These are phyloP conservation scores for Sarcophaga subvicina DNA, from an alignment of 2,888 invertebrate genomes.

Conservation along the genomic window DNA sequence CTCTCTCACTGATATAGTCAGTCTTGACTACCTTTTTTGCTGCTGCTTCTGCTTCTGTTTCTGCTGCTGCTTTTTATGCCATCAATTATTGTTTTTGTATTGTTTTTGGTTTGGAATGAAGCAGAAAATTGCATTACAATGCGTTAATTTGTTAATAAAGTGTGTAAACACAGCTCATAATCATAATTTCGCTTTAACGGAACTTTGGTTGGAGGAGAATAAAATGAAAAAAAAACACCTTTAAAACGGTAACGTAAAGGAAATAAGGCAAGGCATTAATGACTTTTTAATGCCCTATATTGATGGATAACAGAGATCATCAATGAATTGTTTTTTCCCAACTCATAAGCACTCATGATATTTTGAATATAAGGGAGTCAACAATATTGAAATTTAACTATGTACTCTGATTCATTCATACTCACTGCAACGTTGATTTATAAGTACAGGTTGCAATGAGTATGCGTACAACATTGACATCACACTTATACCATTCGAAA, in stretches of 20 bases:
- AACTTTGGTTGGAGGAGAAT: conserved; percentile 70
- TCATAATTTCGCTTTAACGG: conserved; percentile 72
- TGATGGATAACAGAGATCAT: neutral
- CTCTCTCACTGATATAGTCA: no score
- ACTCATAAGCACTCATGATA: no score
- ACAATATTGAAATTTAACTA: no score
- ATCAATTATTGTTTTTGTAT: conserved; percentile 41
- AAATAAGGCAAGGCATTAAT: conserved; percentile 29
- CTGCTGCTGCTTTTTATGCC: conserved; percentile 25
- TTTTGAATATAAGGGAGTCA: no score
- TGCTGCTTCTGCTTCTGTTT: conserved; percentile 24
- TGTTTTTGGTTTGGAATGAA: conserved; percentile 61
- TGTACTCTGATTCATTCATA: no score
- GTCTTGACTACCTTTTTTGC: neutral
- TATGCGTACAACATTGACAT: no score
- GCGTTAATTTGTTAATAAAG: conserved; percentile 80
- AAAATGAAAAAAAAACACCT: conserved; percentile 46
- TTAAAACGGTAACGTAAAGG: conserved; percentile 17
- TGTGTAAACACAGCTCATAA: conserved; percentile 78
- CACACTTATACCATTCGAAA: no score
- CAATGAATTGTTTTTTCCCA: neutral
- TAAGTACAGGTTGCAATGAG: no score
- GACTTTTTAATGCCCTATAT: neutral
- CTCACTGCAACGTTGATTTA: no score
- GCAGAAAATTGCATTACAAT: conserved; percentile 73